Conservation (phyloP, 2,888 invertebrate genomes). For the Alviniconcha strummeri region DNA sequence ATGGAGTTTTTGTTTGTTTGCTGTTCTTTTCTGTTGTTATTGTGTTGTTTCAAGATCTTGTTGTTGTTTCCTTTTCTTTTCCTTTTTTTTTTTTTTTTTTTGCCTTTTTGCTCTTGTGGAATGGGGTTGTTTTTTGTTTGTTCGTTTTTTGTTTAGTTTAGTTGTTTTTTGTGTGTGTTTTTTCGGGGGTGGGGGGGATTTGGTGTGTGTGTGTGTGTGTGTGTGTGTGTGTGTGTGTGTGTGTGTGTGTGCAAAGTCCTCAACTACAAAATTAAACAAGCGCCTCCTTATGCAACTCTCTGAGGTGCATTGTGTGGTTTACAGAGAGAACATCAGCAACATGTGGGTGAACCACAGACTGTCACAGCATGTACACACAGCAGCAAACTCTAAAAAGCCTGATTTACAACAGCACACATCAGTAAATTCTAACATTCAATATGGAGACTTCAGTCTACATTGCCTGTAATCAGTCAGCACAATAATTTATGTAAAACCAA, state of each 20-base stretch:
- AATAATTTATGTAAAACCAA: too few species aligned
- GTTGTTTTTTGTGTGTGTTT: background rate
- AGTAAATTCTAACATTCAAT: background rate
- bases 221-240: conserved; percentile 1
- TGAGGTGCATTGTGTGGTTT: background rate
- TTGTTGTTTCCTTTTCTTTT: background rate
- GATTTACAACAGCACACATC: background rate
- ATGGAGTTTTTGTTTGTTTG: too few species aligned
- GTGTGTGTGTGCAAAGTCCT: background rate
- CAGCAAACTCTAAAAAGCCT: background rate
- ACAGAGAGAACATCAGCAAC: background rate
- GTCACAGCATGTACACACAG: too few species aligned
- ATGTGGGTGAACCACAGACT: too few species aligned
- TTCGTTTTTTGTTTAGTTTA: background rate
- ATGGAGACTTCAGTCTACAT: too few species aligned
- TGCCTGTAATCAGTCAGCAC: too few species aligned
- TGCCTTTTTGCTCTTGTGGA: background rate
- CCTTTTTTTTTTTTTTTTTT: too few species aligned
- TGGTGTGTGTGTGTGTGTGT: conserved; percentile 5
- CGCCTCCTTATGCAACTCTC: background rate
- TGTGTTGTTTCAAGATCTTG: background rate
- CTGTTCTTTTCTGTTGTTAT: background rate
- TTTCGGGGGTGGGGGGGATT: too few species aligned
- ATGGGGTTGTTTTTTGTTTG: background rate
- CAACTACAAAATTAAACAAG: too few species aligned